Conservation (phyloP, 2,797 vertebrate species). For the Micromesistius poutassou region DNA sequence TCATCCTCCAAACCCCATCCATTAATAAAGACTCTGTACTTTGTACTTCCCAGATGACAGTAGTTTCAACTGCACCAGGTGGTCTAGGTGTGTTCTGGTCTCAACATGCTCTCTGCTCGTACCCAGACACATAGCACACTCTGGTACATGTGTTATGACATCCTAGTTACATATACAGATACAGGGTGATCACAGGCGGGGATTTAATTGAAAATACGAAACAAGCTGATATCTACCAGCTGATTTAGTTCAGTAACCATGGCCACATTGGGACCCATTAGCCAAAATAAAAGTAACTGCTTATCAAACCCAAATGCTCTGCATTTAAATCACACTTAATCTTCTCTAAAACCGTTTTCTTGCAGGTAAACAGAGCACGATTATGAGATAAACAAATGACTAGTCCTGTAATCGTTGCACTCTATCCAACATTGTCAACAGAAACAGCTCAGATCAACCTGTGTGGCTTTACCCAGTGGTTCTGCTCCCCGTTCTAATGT, state of each 20-base stretch:
- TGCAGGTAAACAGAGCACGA: slow-evolving; percentile 35
- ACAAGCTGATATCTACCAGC: slow-evolving; percentile 27
- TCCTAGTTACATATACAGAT: neutral
- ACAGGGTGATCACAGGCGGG: neutral
- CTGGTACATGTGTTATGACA: neutral
- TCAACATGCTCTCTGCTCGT: neutral
- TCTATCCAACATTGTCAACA: neutral
- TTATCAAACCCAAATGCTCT: slow-evolving; percentile 30
- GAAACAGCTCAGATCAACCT: neutral
- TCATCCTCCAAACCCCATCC: neutral
- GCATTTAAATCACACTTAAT: slow-evolving; percentile 36
- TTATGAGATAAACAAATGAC: slow-evolving; percentile 17
- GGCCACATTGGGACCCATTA: slow-evolving; percentile 56
- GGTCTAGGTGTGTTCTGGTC: neutral
- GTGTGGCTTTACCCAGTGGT: neutral
- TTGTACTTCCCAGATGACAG: neutral
- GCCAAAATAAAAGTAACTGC: slow-evolving; percentile 26
- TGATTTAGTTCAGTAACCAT: slow-evolving; percentile 41
- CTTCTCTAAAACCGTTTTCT: slow-evolving; percentile 32
- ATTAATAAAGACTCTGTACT: neutral
- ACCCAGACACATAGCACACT: neutral
- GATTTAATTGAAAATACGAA: neutral
- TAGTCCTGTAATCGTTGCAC: neutral
- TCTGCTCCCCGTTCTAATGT: neutral
- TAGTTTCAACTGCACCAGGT: neutral